A percentile compares a stretch with the other conserved stretches of the same genome.
Evolutionary conservation across 2,113 vertebrate genomes (phyloP).

Genomic region (Osmerus mordax): DNA sequence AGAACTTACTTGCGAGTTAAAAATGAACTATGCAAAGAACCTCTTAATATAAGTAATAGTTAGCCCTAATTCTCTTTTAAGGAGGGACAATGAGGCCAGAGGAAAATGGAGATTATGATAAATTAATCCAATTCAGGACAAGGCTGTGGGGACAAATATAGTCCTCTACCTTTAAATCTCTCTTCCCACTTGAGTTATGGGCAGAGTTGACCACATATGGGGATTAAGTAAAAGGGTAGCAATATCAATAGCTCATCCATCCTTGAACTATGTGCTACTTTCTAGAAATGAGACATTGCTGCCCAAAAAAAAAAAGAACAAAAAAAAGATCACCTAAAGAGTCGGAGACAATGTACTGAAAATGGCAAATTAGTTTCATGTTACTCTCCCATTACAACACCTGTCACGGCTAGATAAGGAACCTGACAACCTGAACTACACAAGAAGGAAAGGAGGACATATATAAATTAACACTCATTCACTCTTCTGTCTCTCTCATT

Average conservation of each 20-base stretch:
- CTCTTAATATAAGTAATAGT: constrained; percentile 48
- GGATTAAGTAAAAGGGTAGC: constrained; percentile 50
- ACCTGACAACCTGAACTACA: neutral
- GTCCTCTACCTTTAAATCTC: constrained; percentile 51
- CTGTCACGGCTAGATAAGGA: constrained; percentile 15
- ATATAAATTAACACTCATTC: neutral
- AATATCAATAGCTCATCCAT: constrained; percentile 64
- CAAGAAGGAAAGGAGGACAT: neutral
- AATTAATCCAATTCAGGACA: constrained; percentile 70
- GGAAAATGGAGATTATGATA: constrained; percentile 60
- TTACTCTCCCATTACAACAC: constrained; percentile 35
- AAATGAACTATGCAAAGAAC: constrained; percentile 33
- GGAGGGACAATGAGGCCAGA: constrained; percentile 59
- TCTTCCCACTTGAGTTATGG: constrained; percentile 28
- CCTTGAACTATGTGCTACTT: constrained; percentile 61
- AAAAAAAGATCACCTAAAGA: constrained; percentile 52
- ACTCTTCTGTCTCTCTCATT: neutral
- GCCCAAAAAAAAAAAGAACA: constrained; percentile 29
- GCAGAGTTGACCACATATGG: constrained; percentile 48
- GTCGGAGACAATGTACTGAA: constrained; percentile 37
- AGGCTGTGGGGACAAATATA: constrained; percentile 63
- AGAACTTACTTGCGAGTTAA: constrained; percentile 39
- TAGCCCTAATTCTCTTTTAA: constrained; percentile 61
- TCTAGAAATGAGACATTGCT: constrained; percentile 60
- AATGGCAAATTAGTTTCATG: constrained; percentile 53